These are phyloP conservation scores for Panopea generosa DNA, from an alignment of 2,888 invertebrate genomes.

Conservation along the genomic window DNA sequence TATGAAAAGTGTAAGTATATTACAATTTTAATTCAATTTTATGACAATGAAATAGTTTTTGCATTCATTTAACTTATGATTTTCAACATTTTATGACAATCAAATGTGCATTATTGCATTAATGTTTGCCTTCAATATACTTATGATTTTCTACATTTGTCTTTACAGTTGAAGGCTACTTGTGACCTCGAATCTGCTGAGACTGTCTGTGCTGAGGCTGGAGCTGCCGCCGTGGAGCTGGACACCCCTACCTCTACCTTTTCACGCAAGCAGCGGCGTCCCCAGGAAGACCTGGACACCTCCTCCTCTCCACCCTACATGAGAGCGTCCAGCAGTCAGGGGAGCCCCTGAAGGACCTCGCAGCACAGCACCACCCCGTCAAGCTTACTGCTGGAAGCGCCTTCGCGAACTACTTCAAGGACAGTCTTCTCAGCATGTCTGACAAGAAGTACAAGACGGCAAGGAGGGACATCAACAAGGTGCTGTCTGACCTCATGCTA, in stretches of 20 bases:
- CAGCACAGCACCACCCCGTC: background rate
- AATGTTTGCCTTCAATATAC: too few relatives aligned
- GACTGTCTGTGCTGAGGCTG: background rate
- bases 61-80: slow-evolving; percentile 1
- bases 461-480: too few relatives aligned
- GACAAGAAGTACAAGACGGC: too few relatives aligned
- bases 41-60: slow-evolving; percentile 1
- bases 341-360: slow-evolving; percentile 59
- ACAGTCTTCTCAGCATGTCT: background rate
- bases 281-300: slow-evolving; percentile 86
- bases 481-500: slow-evolving; percentile 2
- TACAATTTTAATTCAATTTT: slow-evolving; percentile 2
- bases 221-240: slow-evolving; percentile 2
- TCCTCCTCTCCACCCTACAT: slow-evolving; percentile 83
- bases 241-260: slow-evolving; percentile 1
- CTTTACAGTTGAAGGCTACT: slow-evolving; percentile 3
- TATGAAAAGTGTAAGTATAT: slow-evolving; percentile 1
- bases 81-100: slow-evolving; percentile 4
- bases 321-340: too few relatives aligned
- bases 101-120: slow-evolving; percentile 4
- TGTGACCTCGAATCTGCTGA: slow-evolving; percentile 1
- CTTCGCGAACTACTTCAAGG: background rate
- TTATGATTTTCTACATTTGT: slow-evolving; percentile 9
- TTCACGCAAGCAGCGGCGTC: slow-evolving; percentile 39
- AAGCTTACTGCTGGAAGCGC: background rate